These are phyloP conservation scores for Gracilinanus agilis DNA, from an alignment of 2,113 vertebrate species.

Conservation along the genomic window DNA sequence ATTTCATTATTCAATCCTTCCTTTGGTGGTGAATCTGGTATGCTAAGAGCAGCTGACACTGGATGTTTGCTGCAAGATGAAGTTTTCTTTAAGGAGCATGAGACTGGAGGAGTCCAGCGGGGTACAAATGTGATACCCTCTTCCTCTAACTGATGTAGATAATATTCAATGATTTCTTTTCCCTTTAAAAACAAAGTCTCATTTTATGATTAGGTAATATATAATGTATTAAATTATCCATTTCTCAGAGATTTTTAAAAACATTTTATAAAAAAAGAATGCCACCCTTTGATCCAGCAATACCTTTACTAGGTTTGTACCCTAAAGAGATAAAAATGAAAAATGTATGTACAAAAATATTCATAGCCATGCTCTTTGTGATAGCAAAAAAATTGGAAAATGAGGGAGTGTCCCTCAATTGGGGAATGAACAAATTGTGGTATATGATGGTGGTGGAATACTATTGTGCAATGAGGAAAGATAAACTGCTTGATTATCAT, in stretches of 20 bases:
- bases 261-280: neutral
- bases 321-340: too few relatives aligned
- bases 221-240: neutral
- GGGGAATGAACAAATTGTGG: too few relatives aligned
- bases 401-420: too few relatives aligned
- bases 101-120: conserved; percentile 88
- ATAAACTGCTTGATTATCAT: too few relatives aligned
- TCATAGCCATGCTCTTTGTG: too few relatives aligned
- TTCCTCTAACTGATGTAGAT: conserved; percentile 92
- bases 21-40: conserved; percentile 82
- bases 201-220: neutral
- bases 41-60: conserved; percentile 75
- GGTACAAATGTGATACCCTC: conserved; percentile 93
- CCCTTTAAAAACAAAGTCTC: conserved; percentile 85
- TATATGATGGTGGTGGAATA: too few relatives aligned
- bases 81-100: conserved; percentile 75
- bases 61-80: conserved; percentile 68
- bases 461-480: too few relatives aligned
- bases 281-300: too few relatives aligned
- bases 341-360: too few relatives aligned
- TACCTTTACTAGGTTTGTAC: too few relatives aligned
- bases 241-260: neutral
- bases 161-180: conserved; percentile 98
- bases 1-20: conserved; percentile 82
- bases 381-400: too few relatives aligned